Percentiles rank a stretch among this genome's conserved stretches.
These are phyloP conservation scores for Cetoscarus ocellatus DNA, from an alignment of 2,797 vertebrate genomes.

Conservation along the genomic window DNA sequence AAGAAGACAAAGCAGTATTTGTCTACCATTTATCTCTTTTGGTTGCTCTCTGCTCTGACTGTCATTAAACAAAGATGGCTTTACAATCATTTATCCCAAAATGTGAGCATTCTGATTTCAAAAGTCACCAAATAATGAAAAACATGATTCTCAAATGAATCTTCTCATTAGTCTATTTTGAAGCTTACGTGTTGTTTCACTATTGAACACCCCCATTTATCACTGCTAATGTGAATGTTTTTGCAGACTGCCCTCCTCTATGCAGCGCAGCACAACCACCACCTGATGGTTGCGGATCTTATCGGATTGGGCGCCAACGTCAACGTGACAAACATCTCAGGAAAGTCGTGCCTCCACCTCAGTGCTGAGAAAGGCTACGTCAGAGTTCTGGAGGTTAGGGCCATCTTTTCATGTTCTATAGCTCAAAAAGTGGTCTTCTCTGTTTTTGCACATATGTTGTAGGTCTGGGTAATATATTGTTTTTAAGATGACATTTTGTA, in stretches of 20 bases:
- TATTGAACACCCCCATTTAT: background rate
- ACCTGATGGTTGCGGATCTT: slow-evolving; percentile 88
- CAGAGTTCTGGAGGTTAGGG: slow-evolving; percentile 85
- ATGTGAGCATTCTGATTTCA: too few relatives aligned
- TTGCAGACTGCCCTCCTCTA: slow-evolving; percentile 88
- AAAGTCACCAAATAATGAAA: too few relatives aligned
- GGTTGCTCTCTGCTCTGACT: too few relatives aligned
- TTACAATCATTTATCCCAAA: too few relatives aligned
- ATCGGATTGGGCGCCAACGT: slow-evolving; percentile 85
- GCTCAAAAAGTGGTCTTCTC: background rate
- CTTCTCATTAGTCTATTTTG: background rate
- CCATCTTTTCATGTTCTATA: background rate
- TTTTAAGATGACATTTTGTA: too few relatives aligned
- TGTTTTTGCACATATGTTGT: too few relatives aligned
- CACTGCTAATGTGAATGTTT: slow-evolving; percentile 6
- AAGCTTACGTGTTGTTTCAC: background rate
- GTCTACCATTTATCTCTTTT: too few relatives aligned
- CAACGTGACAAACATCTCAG: slow-evolving; percentile 80
- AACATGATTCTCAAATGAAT: too few relatives aligned
- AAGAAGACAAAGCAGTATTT: too few relatives aligned
- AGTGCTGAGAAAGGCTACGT: slow-evolving; percentile 88
- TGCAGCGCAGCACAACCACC: slow-evolving; percentile 90
- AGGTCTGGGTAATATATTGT: too few relatives aligned
- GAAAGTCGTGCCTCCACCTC: slow-evolving; percentile 89
- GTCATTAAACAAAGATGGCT: too few relatives aligned